phyloP scores from a whole-genome alignment of 2,113 vertebrate species.

The Xyrauchen texanus region DNA sequence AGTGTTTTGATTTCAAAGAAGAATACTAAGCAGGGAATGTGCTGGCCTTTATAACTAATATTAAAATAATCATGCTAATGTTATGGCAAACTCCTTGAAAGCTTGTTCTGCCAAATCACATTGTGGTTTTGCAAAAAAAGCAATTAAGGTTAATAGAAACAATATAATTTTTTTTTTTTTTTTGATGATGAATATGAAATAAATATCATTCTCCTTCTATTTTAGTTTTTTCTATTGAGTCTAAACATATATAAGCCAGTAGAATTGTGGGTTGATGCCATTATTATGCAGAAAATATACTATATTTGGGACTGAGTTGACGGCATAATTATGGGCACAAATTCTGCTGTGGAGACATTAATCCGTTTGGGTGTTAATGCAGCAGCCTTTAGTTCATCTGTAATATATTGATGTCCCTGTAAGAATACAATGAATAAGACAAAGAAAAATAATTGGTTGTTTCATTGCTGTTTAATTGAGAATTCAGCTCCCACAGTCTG shows the following conservation, averaged over 20 bases:
- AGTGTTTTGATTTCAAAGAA: slow-evolving; percentile 26
- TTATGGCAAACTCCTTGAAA: slow-evolving; percentile 69
- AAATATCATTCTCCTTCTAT: too few relatives aligned
- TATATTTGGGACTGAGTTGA: slow-evolving; percentile 41
- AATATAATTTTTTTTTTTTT: slow-evolving; percentile 80
- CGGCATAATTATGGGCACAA: slow-evolving; percentile 40
- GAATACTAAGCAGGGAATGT: slow-evolving; percentile 40
- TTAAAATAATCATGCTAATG: slow-evolving; percentile 72
- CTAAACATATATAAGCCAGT: slow-evolving; percentile 23
- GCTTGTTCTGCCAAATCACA: slow-evolving; percentile 79
- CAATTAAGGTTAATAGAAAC: slow-evolving; percentile 87
- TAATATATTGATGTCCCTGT: not conserved
- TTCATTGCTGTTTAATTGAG: slow-evolving; percentile 60
- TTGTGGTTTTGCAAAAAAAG: slow-evolving; percentile 77
- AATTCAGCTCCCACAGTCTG: slow-evolving; percentile 57
- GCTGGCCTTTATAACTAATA: slow-evolving; percentile 55
- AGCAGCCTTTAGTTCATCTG: not conserved
- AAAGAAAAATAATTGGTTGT: slow-evolving; percentile 56
- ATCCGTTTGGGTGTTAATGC: not conserved
- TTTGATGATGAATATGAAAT: not conserved
- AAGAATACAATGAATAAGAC: slow-evolving; percentile 13
- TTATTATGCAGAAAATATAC: slow-evolving; percentile 37
- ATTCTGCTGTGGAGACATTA: slow-evolving; percentile 23
- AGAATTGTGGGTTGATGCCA: slow-evolving; percentile 35
- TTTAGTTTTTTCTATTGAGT: slow-evolving; percentile 33